Conservation (phyloP, 1,140 invertebrate genomes). For the Lepidostoma basale region DNA sequence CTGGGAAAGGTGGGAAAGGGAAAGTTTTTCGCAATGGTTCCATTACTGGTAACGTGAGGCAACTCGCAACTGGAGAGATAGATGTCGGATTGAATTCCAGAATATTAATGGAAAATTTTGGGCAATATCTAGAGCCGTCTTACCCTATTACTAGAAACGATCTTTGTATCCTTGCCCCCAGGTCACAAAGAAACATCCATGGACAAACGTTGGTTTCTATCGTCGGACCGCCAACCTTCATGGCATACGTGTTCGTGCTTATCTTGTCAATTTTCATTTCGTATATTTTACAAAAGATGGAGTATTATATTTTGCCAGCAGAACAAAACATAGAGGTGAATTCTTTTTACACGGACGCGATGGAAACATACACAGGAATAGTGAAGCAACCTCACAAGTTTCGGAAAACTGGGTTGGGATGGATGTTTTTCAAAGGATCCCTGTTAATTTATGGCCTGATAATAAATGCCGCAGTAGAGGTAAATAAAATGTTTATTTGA, state of each 20-base stretch:
- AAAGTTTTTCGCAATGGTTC: background rate
- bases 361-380: background rate
- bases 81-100: constrained; percentile 14
- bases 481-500: too few species aligned
- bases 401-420: background rate
- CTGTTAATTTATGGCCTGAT: background rate
- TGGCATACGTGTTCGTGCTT: background rate
- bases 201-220: too few species aligned
- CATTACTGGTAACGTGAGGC: background rate
- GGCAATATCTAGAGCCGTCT: background rate
- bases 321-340: background rate
- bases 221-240: too few species aligned
- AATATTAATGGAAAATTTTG: constrained; percentile 2
- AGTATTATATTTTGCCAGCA: background rate
- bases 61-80: background rate
- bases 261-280: background rate
- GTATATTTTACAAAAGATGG: background rate
- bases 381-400: background rate
- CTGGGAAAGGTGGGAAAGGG: background rate
- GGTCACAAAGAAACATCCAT: background rate
- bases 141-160: constrained; percentile 8
- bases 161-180: constrained; percentile 11
- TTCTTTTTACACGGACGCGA: background rate
- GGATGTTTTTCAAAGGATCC: constrained; percentile 7
- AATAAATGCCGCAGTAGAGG: background rate